Conservation (phyloP, 1,140 invertebrate genomes). For the Diachasma alloeum region DNA sequence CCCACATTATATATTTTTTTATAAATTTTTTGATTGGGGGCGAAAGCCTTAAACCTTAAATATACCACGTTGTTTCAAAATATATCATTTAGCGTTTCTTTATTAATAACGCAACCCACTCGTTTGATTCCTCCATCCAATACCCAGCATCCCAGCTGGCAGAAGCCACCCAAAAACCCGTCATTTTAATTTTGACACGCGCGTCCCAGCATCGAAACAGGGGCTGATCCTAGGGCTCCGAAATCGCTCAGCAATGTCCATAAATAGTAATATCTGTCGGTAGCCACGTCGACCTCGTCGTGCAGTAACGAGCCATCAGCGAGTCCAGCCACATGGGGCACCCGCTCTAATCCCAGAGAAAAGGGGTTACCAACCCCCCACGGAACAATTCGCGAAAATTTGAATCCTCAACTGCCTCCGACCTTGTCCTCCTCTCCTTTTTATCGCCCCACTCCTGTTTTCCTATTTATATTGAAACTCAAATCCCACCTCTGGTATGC, state of each 20-base stretch:
- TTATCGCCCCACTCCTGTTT: slow-evolving; percentile 6
- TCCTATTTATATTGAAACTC: background rate
- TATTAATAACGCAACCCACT: too few species aligned
- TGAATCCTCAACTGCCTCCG: slow-evolving; percentile 42
- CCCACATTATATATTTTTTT: too few species aligned
- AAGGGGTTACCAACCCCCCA: slow-evolving; percentile 20
- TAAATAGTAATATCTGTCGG: slow-evolving; percentile 65
- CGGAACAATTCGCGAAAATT: slow-evolving; percentile 59
- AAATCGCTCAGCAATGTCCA: slow-evolving; percentile 46
- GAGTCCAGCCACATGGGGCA: slow-evolving; percentile 60
- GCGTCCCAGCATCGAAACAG: background rate
- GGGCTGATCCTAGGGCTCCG: slow-evolving; percentile 28
- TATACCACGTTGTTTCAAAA: too few species aligned
- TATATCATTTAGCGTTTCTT: too few species aligned
- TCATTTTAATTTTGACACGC: slow-evolving; percentile 28
- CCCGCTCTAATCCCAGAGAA: slow-evolving; percentile 35
- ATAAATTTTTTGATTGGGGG: too few species aligned
- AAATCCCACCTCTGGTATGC: background rate
- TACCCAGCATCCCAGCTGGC: background rate
- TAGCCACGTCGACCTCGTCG: slow-evolving; percentile 53
- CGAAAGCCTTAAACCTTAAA: too few species aligned
- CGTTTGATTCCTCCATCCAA: too few species aligned
- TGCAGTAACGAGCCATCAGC: slow-evolving; percentile 62
- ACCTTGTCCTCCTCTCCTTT: slow-evolving; percentile 14
- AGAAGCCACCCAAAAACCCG: background rate